Evolutionary conservation across 2,888 invertebrate genomes (phyloP).

Genomic region (Nephrotoma appendiculata): DNA sequence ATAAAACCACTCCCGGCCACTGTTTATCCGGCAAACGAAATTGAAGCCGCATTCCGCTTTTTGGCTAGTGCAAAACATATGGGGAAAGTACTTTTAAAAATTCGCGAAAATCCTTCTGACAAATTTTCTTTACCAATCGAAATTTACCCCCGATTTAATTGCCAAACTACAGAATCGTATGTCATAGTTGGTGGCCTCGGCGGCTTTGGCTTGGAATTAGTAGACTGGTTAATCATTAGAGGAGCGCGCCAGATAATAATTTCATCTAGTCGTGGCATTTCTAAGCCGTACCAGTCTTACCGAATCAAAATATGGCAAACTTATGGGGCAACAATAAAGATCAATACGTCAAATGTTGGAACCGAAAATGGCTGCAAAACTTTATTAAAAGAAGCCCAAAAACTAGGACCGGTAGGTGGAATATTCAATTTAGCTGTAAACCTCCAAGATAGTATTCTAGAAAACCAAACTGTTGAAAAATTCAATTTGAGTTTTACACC

Average conservation of each 20-base stretch:
- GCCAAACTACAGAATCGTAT: constrained; percentile 31
- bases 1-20: constrained; percentile 53
- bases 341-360: constrained; percentile 59
- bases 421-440: constrained; percentile 84
- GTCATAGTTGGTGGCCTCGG: constrained; percentile 70
- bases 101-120: constrained; percentile 21
- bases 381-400: constrained; percentile 48
- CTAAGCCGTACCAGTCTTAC: constrained; percentile 67
- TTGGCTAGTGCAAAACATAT: constrained; percentile 62
- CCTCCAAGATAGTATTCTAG: constrained; percentile 57
- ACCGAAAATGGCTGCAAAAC: constrained; percentile 45
- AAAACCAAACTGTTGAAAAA: constrained; percentile 56
- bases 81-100: constrained; percentile 47
- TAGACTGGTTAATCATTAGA: constrained; percentile 71
- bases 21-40: constrained; percentile 45
- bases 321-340: constrained; percentile 43
- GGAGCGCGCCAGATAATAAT: constrained; percentile 67
- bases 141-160: constrained; percentile 23
- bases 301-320: constrained; percentile 52
- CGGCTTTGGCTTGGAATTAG: constrained; percentile 81
- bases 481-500: constrained; percentile 56
- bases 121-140: constrained; percentile 21
- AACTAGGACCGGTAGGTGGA: constrained; percentile 58
- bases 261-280: constrained; percentile 64
- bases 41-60: constrained; percentile 56